Conservation (phyloP, 2,113 vertebrate species). For the Tachysurus fulvidraco region DNA sequence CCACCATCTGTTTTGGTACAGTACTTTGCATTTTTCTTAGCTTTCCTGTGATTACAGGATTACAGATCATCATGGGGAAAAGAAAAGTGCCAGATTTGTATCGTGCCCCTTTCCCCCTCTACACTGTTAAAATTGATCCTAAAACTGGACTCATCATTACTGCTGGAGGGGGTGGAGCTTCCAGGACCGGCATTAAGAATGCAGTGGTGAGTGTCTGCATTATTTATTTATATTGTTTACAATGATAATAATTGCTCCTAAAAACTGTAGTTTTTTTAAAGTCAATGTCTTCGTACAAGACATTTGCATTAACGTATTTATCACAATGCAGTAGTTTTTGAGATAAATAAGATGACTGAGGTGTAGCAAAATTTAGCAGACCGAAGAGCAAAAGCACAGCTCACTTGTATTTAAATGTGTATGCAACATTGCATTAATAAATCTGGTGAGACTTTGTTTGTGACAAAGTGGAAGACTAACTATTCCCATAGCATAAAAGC, state of each 20-base stretch:
- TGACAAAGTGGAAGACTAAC: neutral
- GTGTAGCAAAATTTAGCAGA: neutral
- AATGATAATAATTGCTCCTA: neutral
- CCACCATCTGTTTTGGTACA: neutral
- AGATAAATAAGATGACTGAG: neutral
- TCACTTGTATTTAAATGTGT: neutral
- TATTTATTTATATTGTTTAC: neutral
- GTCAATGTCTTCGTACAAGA: neutral
- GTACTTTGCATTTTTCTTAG: slow-evolving; percentile 17
- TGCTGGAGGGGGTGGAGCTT: slow-evolving; percentile 88
- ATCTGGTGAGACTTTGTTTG: neutral
- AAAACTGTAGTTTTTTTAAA: neutral
- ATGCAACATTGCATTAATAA: neutral
- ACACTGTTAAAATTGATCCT: slow-evolving; percentile 81
- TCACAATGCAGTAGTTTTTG: no score
- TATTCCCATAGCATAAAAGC: neutral
- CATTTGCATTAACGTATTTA: no score
- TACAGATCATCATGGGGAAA: slow-evolving; percentile 73
- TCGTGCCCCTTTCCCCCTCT: slow-evolving; percentile 91
- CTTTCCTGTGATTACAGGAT: neutral
- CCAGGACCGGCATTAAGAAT: slow-evolving; percentile 91
- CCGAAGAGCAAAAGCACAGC: neutral
- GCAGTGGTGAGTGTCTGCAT: slow-evolving; percentile 77
- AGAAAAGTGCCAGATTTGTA: slow-evolving; percentile 82
- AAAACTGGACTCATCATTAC: slow-evolving; percentile 79